Evolutionary conservation across 2,888 invertebrate species (phyloP).

Genomic region (Sphaerophoria taeniata): DNA sequence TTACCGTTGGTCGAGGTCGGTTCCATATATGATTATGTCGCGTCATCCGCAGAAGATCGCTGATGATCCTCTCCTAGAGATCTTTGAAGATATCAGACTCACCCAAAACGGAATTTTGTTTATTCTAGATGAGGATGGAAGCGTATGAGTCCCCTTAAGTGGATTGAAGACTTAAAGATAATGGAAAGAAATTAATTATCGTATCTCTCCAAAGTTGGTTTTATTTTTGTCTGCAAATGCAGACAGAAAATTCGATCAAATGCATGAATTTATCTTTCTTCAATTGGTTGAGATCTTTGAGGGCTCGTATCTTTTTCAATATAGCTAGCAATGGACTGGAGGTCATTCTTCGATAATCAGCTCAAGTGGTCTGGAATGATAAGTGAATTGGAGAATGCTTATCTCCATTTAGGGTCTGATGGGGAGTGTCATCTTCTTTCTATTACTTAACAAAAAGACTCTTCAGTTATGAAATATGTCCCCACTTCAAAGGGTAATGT

Average conservation of each 20-base stretch:
- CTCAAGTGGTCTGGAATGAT: conserved; percentile 21
- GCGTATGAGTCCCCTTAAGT: conserved; percentile 3
- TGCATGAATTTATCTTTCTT: conserved; percentile 35
- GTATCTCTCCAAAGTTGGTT: conserved; percentile 21
- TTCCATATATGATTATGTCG: conserved; percentile 1
- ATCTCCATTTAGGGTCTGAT: neutral
- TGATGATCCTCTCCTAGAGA: conserved; percentile 48
- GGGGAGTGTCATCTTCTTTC: neutral
- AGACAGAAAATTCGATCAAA: conserved; percentile 53
- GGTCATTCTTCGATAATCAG: conserved; percentile 25
- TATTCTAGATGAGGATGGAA: neutral
- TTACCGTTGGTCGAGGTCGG: conserved; percentile 1
- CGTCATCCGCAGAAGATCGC: conserved; percentile 42
- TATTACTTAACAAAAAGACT: conserved; percentile 1
- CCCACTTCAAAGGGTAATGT: conserved; percentile 5
- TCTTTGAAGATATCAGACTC: conserved; percentile 22
- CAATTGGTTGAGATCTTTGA: conserved; percentile 45
- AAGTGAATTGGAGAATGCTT: neutral
- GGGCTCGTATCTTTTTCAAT: conserved; percentile 2
- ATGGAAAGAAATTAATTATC: conserved; percentile 55
- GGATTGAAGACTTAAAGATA: conserved; percentile 18
- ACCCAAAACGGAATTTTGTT: conserved; percentile 5
- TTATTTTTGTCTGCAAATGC: conserved; percentile 65
- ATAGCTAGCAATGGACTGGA: conserved; percentile 8
- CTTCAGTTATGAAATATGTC: neutral